Percentiles rank a stretch among this genome's conserved stretches.
Conservation (phyloP, 2,113 vertebrate genomes). For the Caloenas nicobarica region DNA sequence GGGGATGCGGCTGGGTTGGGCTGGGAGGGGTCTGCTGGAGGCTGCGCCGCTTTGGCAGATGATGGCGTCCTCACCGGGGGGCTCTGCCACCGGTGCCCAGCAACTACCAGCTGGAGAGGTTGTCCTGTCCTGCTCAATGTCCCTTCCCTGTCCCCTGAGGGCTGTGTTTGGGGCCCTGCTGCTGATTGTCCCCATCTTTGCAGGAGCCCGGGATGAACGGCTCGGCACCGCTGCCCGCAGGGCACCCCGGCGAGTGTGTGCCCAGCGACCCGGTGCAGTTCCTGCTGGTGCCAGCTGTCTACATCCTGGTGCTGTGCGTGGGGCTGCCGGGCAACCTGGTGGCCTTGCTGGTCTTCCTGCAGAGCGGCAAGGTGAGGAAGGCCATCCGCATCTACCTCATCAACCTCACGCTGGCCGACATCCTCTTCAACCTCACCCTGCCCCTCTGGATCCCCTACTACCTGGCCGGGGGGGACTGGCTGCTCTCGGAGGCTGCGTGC, state of each 20-base stretch:
- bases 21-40: too few relatives aligned
- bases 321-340: conserved; percentile 66
- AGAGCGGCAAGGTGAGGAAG: conserved; percentile 43
- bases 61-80: fast-evolving
- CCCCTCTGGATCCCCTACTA: conserved; percentile 73
- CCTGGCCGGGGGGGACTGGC: conserved; percentile 57
- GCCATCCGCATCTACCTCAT: conserved; percentile 72
- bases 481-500: conserved; percentile 47
- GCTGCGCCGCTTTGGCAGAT: neutral
- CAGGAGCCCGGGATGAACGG: conserved; percentile 32
- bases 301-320: conserved; percentile 65
- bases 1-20: too few relatives aligned
- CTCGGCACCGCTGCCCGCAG: neutral
- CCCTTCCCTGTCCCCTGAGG: neutral
- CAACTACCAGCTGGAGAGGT: too few relatives aligned
- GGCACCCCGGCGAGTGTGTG: neutral
- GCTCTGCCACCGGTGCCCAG: neutral
- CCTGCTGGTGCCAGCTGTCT: conserved; percentile 22
- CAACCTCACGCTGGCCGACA: conserved; percentile 65
- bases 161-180: neutral
- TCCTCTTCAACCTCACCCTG: conserved; percentile 72
- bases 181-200: neutral
- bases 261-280: conserved; percentile 29
- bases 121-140: fast-evolving
- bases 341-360: conserved; percentile 58